Evolutionary conservation across 2,113 vertebrate genomes (phyloP), one percentile per base, ranked within the genome.

Genomic region (Apteryx mantelli): DNA sequence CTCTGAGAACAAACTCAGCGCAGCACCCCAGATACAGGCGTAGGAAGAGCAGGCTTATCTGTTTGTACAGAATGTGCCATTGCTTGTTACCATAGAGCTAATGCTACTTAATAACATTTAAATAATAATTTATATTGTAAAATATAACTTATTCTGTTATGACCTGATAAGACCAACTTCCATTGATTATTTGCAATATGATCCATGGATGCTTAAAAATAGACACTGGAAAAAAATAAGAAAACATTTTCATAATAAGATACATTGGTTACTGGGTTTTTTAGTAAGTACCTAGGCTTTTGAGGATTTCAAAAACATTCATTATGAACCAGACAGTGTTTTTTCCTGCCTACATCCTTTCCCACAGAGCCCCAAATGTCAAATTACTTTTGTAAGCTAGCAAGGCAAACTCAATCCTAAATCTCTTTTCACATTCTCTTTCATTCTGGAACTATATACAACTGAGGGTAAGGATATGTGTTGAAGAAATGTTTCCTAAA

Each of bases 91-190:
- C 93, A 88, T 73, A 97, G 85, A 94, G 90, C 69, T 86, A 83
- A 66, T 84, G 68, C 75, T 88, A 60, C 65, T 81, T 94, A 92
- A 95, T 94, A 90, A 64, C 40, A 81, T 93, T 93, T 91, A 93
- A 96, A 94, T 91, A 95, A 95, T 95, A 93, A 96, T 96, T 97
- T 93, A 89, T 82, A 81, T 92, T 91, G 79, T 68, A 95, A 95
- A 93, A 69, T 84, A 60, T 48, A 89, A 63, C 21, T 91, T 96
- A 34, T 10, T 90, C 74, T 93, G n/a, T 88, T 89, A 58, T 90
- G 81, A 78, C 58, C 91, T 86, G 87, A 66, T 95, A 95, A 95
- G 87, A 84, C 60, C 86, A 92, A 94, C 84, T 84, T 60, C 36
- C 56, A 64, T 30, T 92, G 89, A 97, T 96, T 90, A 82, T 91